phyloP scores from a whole-genome alignment of 2,797 vertebrate species.

The Falco cherrug region DNA sequence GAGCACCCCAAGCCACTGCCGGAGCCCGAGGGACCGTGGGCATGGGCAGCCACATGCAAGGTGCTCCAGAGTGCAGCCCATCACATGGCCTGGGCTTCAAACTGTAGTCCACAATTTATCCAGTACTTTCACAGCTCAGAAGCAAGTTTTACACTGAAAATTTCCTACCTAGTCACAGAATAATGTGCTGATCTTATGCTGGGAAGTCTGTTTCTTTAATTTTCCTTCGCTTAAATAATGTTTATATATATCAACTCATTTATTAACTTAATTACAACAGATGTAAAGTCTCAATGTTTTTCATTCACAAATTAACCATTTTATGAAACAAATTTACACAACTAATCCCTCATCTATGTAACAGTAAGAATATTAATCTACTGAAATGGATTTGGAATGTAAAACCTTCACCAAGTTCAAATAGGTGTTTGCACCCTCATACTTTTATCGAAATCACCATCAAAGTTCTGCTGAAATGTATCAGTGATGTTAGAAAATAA shows the following conservation, averaged over 20 bases:
- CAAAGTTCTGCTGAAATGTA: background rate
- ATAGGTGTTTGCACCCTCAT: background rate
- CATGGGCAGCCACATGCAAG: rapidly evolving
- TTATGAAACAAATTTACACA: background rate
- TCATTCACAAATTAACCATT: background rate
- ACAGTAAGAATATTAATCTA: background rate
- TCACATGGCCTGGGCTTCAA: background rate
- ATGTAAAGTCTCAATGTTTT: background rate
- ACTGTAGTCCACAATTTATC: background rate
- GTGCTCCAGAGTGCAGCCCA: background rate
- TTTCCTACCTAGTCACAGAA: background rate
- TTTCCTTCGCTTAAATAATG: background rate
- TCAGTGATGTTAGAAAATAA: background rate
- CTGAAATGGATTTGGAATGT: background rate
- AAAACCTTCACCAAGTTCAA: background rate
- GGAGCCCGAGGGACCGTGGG: rapidly evolving
- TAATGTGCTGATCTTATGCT: rapidly evolving
- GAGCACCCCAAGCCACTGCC: background rate
- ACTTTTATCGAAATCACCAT: background rate
- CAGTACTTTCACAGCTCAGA: background rate
- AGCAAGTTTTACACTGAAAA: background rate
- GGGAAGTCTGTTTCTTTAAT: background rate
- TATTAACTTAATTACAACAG: background rate
- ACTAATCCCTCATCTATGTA: background rate
- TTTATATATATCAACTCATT: background rate